Percentiles rank a stretch among this genome's conserved stretches.
These are phyloP conservation scores for Zingel zingel DNA, from an alignment of 2,113 vertebrate species.

Conservation along the genomic window DNA sequence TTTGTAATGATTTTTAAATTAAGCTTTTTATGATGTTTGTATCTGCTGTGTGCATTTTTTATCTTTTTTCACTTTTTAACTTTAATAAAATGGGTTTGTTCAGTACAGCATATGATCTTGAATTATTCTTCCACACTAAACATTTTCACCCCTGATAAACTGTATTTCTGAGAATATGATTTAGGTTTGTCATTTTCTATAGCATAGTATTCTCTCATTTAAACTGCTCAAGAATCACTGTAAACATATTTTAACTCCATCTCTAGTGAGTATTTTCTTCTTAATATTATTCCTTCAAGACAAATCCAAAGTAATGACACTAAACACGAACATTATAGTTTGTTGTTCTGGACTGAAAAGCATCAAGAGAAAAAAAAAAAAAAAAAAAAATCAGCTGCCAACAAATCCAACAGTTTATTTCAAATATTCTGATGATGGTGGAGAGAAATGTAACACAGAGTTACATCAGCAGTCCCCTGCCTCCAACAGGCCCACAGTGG, in stretches of 20 bases:
- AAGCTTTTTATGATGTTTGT: slow-evolving; percentile 11
- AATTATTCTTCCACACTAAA: not conserved
- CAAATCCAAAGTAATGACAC: not conserved
- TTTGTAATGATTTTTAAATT: slow-evolving; percentile 16
- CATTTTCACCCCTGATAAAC: not conserved
- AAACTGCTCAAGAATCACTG: not conserved
- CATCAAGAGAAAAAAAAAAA: no score
- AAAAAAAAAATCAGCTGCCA: not conserved
- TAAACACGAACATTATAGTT: not conserved
- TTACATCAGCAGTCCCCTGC: slow-evolving; percentile 1
- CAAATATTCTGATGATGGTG: not conserved
- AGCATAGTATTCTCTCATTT: not conserved
- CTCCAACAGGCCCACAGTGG: slow-evolving; percentile 13
- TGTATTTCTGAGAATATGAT: not conserved
- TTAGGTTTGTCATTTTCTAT: not conserved
- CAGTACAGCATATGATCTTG: not conserved
- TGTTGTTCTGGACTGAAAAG: not conserved
- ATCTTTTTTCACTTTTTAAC: not conserved
- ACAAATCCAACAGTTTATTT: not conserved
- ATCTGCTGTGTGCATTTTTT: not conserved
- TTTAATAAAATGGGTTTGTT: slow-evolving; percentile 27
- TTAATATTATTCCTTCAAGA: not conserved
- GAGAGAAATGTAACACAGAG: not conserved
- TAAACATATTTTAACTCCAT: not conserved
- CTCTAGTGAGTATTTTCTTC: no score